These are phyloP conservation scores for Rallus crepitans DNA, from an alignment of 2,797 vertebrate genomes.

Conservation along the genomic window DNA sequence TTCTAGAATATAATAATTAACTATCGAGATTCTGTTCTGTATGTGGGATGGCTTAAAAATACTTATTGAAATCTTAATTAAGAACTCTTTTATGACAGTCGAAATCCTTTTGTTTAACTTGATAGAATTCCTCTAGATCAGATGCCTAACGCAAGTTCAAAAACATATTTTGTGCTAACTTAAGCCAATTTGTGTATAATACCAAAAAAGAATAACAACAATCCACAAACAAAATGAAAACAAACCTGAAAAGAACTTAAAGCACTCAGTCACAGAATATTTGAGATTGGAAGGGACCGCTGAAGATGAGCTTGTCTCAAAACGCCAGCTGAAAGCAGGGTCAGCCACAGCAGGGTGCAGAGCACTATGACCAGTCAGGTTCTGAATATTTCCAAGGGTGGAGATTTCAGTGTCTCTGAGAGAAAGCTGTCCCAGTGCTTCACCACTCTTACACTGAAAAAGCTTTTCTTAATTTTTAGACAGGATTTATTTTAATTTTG, in stretches of 20 bases:
- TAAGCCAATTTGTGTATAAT: not conserved
- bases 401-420: not conserved
- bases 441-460: not conserved
- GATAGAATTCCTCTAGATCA: not conserved
- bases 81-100: not conserved
- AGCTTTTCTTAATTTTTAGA: not conserved
- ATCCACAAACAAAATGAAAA: not conserved
- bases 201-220: not conserved
- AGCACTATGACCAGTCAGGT: not conserved
- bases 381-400: not conserved
- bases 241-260: not conserved
- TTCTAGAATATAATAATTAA: not conserved
- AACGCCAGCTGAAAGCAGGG: not conserved
- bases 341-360: not conserved
- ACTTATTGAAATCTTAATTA: not conserved
- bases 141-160: not conserved
- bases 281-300: not conserved
- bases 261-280: not conserved
- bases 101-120: not conserved
- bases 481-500: not conserved
- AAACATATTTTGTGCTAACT: not conserved
- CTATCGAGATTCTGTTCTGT: not conserved
- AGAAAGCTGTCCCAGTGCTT: not conserved
- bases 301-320: not conserved
- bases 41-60: not conserved